These are phyloP conservation scores for Mandrillus leucophaeus DNA, from an alignment of 2,113 vertebrate species.

Conservation along the genomic window DNA sequence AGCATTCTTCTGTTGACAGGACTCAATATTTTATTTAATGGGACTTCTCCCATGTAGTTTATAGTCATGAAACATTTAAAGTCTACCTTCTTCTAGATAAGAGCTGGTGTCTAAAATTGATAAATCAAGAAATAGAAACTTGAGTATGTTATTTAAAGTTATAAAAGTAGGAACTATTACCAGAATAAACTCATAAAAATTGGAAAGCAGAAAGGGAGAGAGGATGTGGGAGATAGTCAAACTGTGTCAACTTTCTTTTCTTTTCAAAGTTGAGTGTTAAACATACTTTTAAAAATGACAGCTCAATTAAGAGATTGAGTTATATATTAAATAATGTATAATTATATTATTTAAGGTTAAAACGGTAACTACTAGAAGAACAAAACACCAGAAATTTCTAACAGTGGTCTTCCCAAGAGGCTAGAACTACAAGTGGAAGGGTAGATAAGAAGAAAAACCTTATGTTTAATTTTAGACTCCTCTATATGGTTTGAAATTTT, in stretches of 20 bases:
- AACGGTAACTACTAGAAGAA: neutral
- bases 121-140: neutral
- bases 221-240: neutral
- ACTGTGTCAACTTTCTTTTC: neutral
- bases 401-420: neutral
- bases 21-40: conserved; percentile 7
- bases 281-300: neutral
- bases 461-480: conserved; percentile 41
- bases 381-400: neutral
- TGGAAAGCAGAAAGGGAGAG: neutral
- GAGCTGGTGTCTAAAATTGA: neutral
- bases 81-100: neutral
- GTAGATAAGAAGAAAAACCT: neutral
- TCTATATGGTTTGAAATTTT: neutral
- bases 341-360: conserved; percentile 4
- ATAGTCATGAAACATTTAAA: neutral
- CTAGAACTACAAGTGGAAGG: neutral
- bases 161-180: neutral
- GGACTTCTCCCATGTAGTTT: neutral
- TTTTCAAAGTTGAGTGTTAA: neutral
- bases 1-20: neutral
- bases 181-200: neutral
- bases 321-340: neutral
- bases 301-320: neutral
- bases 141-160: neutral